Evolutionary conservation across 2,888 invertebrate genomes (phyloP), one percentile per base, ranked within the genome.

Genomic region (Philopedon plagiatum): DNA sequence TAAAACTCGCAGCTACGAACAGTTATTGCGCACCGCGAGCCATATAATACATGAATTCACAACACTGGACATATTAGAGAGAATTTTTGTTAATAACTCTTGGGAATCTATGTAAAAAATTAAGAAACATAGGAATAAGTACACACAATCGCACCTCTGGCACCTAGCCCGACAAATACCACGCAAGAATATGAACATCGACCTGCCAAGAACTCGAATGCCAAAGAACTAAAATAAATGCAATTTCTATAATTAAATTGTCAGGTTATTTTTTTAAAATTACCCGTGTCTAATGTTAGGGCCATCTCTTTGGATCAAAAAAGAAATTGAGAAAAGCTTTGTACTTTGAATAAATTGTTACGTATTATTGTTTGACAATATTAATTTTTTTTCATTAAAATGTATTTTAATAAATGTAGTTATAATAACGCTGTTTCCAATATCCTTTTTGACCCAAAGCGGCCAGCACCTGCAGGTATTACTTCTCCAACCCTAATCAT

Each of bases 91-190:
- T 23, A 67, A 67, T 56, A 37, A 32, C 34, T 56, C 41, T 29
- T 5, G 15, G 18, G 15, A 65, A 41, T 23, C 29, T 37, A 68
- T 34, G 13, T 29, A 62, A 41, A 39, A 69, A 62, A 61, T 15
- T 39, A 78, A 78, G 79, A 80, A 75, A 62, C 62, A 32, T 61
- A 44, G n/a, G 44, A 62, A 80, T 82, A 83, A 83, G 82, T 83
- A 83, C 82, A 83, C 82, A 81, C 79, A 80, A 78, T 78, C 77
- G 80, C 81, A 81, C 81, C 79, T 73, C 77, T 80, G 81, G 80
- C 81, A 81, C 79, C 79, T 78, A 75, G 61, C 74, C 61, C 64
- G 75, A 75, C 75, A 76, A 76, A 64, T 13, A 66, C 63, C 66
- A 58, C 54, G 60, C 67, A 77, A 68, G 74, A 81, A 77, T 77